phyloP scores from a whole-genome alignment of 2,888 invertebrate species.

The Eristalis pertinax region DNA sequence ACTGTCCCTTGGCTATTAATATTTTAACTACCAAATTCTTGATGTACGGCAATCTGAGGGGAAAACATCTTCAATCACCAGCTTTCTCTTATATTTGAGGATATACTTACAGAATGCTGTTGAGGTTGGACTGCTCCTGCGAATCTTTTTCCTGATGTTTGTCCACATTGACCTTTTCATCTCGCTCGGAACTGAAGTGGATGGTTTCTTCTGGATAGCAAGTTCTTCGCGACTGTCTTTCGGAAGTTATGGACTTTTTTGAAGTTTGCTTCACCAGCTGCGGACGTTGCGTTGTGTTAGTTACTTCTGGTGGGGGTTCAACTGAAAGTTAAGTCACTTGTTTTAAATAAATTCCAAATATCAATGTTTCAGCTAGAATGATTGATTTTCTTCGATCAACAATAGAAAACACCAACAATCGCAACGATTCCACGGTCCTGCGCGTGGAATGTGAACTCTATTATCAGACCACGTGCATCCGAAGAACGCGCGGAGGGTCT shows the following conservation, averaged over 20 bases:
- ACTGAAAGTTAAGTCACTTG: neutral
- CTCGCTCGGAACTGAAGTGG: constrained; percentile 80
- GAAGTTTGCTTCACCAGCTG: constrained; percentile 74
- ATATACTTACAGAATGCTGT: constrained; percentile 44
- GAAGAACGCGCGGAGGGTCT: too few species aligned
- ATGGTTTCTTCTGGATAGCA: constrained; percentile 80
- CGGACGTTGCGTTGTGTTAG: constrained; percentile 14
- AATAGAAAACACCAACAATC: too few species aligned
- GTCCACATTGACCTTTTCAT: constrained; percentile 75
- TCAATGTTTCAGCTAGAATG: neutral
- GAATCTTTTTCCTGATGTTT: constrained; percentile 29
- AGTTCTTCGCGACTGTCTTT: constrained; percentile 74
- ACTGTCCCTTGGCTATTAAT: constrained; percentile 73
- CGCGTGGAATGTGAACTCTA: too few species aligned
- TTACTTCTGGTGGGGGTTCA: constrained; percentile 32
- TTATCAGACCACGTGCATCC: too few species aligned
- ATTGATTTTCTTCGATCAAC: too few species aligned
- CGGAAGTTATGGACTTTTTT: constrained; percentile 74
- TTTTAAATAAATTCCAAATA: neutral
- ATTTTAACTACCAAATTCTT: constrained; percentile 72
- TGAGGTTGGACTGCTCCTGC: constrained; percentile 22
- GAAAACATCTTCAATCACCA: neutral
- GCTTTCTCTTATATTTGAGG: neutral
- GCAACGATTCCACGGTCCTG: too few species aligned
- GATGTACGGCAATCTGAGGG: constrained; percentile 58